These are phyloP conservation scores for Gnatocerus cornutus DNA, from an alignment of 2,888 invertebrate genomes.

Conservation along the genomic window DNA sequence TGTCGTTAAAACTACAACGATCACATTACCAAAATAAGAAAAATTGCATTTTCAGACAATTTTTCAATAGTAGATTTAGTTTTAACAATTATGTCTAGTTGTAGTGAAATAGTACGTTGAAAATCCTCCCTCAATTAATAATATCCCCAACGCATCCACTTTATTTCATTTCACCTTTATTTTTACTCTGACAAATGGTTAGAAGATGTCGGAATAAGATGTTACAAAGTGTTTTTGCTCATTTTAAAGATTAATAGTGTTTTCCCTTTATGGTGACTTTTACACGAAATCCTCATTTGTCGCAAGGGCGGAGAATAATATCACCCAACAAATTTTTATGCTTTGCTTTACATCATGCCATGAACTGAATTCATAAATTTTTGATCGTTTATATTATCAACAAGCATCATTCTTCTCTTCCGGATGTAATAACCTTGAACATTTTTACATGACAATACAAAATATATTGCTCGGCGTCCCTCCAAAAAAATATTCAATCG, in stretches of 20 bases:
- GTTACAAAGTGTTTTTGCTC: conserved; percentile 59
- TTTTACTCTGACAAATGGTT: conserved; percentile 54
- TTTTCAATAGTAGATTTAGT: too few species aligned
- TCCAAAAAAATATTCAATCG: conserved; percentile 25
- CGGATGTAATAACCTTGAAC: conserved; percentile 21
- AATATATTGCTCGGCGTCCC: conserved; percentile 21
- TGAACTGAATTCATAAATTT: conserved; percentile 37
- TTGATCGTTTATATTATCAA: conserved; percentile 31
- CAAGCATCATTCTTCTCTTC: conserved; percentile 27
- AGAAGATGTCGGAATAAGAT: conserved; percentile 57
- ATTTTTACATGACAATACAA: conserved; percentile 37
- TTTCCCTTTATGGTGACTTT: conserved; percentile 47
- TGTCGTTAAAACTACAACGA: too few species aligned
- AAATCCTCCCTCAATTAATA: conserved; percentile 6
- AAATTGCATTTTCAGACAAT: too few species aligned
- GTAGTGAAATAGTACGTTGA: too few species aligned
- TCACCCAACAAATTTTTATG: conserved; percentile 39
- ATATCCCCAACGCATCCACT: conserved; percentile 9
- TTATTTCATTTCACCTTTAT: conserved; percentile 34
- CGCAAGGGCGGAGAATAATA: conserved; percentile 26
- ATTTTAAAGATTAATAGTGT: conserved; percentile 60
- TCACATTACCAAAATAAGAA: too few species aligned
- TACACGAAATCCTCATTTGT: conserved; percentile 45
- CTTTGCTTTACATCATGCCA: conserved; percentile 25
- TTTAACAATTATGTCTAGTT: too few species aligned